These are phyloP conservation scores for Leptobrachium ailaonicum DNA, from an alignment of 2,113 vertebrate genomes.

Conservation along the genomic window DNA sequence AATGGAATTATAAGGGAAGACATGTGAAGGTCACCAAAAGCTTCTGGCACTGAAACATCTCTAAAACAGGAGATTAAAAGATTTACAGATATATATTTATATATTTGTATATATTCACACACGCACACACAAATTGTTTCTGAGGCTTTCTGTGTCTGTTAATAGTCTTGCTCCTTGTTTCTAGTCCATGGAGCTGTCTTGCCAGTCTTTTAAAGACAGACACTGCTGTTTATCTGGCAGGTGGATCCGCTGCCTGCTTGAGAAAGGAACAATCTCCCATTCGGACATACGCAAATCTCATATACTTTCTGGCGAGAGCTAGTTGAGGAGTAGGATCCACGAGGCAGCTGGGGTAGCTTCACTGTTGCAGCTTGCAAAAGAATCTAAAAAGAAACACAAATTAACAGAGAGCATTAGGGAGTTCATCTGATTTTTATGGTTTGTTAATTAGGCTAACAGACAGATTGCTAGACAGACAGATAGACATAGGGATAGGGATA, in stretches of 20 bases:
- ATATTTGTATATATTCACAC: slow-evolving; percentile 55
- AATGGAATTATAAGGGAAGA: slow-evolving; percentile 21
- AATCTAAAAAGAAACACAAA: slow-evolving; percentile 73
- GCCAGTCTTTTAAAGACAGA: slow-evolving; percentile 84
- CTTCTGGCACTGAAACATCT: slow-evolving; percentile 81
- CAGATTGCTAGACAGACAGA: too few species aligned
- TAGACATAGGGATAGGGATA: too few species aligned
- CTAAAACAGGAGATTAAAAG: slow-evolving; percentile 79
- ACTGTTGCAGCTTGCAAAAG: slow-evolving; percentile 89
- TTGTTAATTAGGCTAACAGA: too few species aligned
- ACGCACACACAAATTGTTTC: slow-evolving; percentile 55
- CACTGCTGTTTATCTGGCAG: slow-evolving; percentile 92
- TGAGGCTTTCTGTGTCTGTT: slow-evolving; percentile 76
- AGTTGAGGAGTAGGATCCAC: slow-evolving; percentile 84
- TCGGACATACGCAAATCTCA: slow-evolving; percentile 95
- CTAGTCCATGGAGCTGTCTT: slow-evolving; percentile 54
- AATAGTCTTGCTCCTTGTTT: slow-evolving; percentile 64
- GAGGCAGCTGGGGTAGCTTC: slow-evolving; percentile 87
- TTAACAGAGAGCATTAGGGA: too few species aligned
- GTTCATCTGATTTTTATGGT: too few species aligned
- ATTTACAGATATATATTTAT: slow-evolving; percentile 71
- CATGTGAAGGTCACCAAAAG: slow-evolving; percentile 77
- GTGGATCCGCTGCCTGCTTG: slow-evolving; percentile 90
- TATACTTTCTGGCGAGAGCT: slow-evolving; percentile 90
- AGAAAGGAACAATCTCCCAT: slow-evolving; percentile 92